These are phyloP conservation scores for Hypomecis punctinalis DNA, from an alignment of 2,888 invertebrate genomes.

Conservation along the genomic window DNA sequence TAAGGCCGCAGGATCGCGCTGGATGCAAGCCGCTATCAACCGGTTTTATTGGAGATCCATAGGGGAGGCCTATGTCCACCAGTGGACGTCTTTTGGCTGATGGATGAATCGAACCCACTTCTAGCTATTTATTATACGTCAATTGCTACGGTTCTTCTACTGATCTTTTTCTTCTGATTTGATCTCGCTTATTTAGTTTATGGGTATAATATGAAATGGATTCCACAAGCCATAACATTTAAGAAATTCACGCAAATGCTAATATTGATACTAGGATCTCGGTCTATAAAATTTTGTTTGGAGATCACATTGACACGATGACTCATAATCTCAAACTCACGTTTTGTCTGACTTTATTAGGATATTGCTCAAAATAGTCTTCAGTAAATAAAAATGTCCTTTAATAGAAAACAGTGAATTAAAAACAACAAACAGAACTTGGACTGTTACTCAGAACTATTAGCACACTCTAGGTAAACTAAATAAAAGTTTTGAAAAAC, in stretches of 20 bases:
- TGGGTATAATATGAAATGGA: not conserved
- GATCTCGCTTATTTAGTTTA: too few relatives aligned
- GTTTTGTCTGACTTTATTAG: slow-evolving; percentile 23
- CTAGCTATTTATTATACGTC: too few relatives aligned
- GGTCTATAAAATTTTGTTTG: slow-evolving; percentile 5
- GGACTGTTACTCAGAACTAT: not conserved
- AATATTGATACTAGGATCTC: slow-evolving; percentile 3
- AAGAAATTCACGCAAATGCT: not conserved
- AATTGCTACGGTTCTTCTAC: too few relatives aligned
- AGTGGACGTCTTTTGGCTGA: too few relatives aligned
- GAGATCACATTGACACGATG: slow-evolving; percentile 16
- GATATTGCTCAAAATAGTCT: slow-evolving; percentile 16
- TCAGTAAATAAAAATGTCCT: not conserved
- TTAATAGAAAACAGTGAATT: not conserved
- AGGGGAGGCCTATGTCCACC: too few relatives aligned
- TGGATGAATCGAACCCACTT: too few relatives aligned
- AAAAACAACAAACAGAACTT: not conserved
- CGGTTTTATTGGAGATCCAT: too few relatives aligned
- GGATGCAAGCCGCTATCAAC: too few relatives aligned
- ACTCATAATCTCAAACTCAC: slow-evolving; percentile 23
- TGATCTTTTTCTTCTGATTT: too few relatives aligned
- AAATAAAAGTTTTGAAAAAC: too few relatives aligned
- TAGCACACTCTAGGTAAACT: too few relatives aligned
- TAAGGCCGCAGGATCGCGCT: too few relatives aligned
- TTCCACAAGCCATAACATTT: not conserved